Base-by-base conservation (phyloP, 2,797 vertebrate genomes). In the Cossypha polioptera region DNA sequence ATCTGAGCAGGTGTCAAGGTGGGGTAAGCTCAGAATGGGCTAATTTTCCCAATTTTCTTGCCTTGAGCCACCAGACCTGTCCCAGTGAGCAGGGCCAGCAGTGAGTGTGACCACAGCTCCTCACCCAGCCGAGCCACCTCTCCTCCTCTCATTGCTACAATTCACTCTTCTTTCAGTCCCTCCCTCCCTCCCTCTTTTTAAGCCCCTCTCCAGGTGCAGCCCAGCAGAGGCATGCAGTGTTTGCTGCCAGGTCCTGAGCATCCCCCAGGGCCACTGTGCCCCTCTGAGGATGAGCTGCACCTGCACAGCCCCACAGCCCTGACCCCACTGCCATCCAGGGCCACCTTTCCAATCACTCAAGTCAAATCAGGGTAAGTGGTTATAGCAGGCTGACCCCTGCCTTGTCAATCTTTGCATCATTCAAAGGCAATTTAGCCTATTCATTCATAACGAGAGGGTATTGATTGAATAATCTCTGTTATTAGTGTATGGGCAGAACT, bases 361-460 rank as follows among this genome's bases (percentile, higher is more conserved):
- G 85, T 69, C 91, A 91, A 47, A 88, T 73, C 63, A 92, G 92
- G 91, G 82, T 94, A 91, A 96, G 87, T 82, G 47, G 62, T 22
- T 94, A 7, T 3, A 86, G 69, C 45, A 88, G 83, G 74, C 69
- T 94, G 85, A 90, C 76, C 81, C 86, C 25, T 59, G 86, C 76
- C 87, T 94, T 67, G 87, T 73, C 91, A 93, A 90, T 85, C 86
- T 91, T 63, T n/a, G 9, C 89, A 92, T 93, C 88, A 78, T 89
- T 90, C 87, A 42, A 88, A 94, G 58, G 59, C 68, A 92, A 82
- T 91, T 88, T 69, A 92, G 51, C 68, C 84, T 74, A 29, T 82
- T 93, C 85, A 71, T 78, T 90, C 91, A 74, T 91, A 88, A 91
- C 19, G 29, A 93, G 90, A 53, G 51, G 59, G 45, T 90, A 90